A percentile compares a stretch with the other conserved stretches of the same genome.
Evolutionary conservation across 1,140 invertebrate genomes (phyloP).

Genomic region (Dendrolimus punctatus): DNA sequence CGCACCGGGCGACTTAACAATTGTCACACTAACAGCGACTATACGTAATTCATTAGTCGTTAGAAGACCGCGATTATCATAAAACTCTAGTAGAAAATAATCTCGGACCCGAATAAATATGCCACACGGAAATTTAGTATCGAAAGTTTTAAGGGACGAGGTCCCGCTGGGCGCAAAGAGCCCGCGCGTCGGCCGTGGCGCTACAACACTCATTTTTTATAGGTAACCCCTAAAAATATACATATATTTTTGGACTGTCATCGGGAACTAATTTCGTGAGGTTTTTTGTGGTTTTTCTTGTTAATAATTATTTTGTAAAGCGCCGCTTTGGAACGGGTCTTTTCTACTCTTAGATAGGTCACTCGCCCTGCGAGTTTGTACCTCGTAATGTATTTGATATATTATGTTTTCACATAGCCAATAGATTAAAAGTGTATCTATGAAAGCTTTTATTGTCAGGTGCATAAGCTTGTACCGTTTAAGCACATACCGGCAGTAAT

Average conservation of each 20-base stretch:
- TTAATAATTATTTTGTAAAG: conserved; percentile 49
- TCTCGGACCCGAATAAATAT: conserved; percentile 60
- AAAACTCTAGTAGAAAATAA: conserved; percentile 68
- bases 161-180: conserved; percentile 49
- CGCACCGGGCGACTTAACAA: conserved; percentile 6
- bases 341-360: background rate
- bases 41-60: conserved; percentile 59
- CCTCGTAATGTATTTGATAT: background rate
- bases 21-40: conserved; percentile 42
- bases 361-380: background rate
- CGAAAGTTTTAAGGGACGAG: conserved; percentile 25
- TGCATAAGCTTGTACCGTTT: too few relatives aligned
- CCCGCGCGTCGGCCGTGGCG: conserved; percentile 52
- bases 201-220: conserved; percentile 39
- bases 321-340: conserved; percentile 18
- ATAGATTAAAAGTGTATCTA: too few relatives aligned
- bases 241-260: conserved; percentile 65
- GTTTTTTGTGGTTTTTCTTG: conserved; percentile 55
- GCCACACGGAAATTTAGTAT: conserved; percentile 59
- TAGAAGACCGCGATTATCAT: conserved; percentile 56
- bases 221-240: conserved; percentile 28
- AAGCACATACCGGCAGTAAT: too few relatives aligned
- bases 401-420: background rate
- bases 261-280: conserved; percentile 65
- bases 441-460: too few relatives aligned